These are phyloP conservation scores for Bradypodion pumilum DNA, from an alignment of 2,797 vertebrate species.

Conservation along the genomic window DNA sequence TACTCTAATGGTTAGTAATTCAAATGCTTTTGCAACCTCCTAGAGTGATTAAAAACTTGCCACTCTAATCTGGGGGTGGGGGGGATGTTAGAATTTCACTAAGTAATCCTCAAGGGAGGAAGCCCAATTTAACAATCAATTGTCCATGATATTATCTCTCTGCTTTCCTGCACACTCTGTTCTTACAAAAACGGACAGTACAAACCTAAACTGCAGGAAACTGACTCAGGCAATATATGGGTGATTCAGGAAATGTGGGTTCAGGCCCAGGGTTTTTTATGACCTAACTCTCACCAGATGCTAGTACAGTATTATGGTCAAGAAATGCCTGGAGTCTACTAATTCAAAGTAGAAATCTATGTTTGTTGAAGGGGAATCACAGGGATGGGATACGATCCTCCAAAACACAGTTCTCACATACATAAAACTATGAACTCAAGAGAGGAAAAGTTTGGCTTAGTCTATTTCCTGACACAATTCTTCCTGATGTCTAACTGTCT, in stretches of 20 bases:
- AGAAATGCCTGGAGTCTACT: neutral
- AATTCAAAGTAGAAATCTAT: neutral
- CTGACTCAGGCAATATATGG: neutral
- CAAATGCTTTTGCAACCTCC: neutral
- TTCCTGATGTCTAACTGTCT: too few species aligned
- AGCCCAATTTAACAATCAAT: neutral
- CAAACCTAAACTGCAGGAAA: neutral
- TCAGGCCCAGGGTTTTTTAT: neutral
- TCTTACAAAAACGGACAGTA: neutral
- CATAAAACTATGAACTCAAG: too few species aligned
- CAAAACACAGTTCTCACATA: neutral
- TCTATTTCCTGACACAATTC: too few species aligned
- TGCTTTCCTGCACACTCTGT: slow-evolving; percentile 21
- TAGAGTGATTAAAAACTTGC: neutral
- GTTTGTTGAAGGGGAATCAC: neutral
- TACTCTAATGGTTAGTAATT: neutral
- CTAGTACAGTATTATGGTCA: neutral
- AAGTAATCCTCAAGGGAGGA: neutral
- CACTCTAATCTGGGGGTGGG: neutral
- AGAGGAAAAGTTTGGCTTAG: too few species aligned
- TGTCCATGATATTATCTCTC: neutral
- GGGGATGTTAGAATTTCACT: neutral
- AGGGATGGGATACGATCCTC: neutral
- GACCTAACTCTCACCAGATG: neutral
- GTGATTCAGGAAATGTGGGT: neutral